Conservation (phyloP, 2,888 invertebrate genomes). For the Chrysolina haemoptera region DNA sequence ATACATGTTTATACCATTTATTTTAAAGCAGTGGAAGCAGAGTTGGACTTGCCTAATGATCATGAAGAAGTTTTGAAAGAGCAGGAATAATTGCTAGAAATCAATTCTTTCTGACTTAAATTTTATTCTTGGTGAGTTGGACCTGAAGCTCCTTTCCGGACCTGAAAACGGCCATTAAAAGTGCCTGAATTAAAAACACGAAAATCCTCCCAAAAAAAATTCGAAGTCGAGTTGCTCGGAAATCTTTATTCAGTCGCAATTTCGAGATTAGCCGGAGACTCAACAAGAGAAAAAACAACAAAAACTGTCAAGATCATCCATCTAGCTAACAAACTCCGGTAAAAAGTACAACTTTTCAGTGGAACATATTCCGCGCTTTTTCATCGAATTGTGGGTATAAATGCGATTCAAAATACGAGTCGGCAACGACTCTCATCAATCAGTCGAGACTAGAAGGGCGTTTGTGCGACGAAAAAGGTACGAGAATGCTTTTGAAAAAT, state of each 20-base stretch:
- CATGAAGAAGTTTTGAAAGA: too few relatives aligned
- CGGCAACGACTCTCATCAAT: slow-evolving; percentile 43
- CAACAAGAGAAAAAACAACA: slow-evolving; percentile 33
- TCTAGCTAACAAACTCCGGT: slow-evolving; percentile 47
- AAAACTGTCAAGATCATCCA: slow-evolving; percentile 45
- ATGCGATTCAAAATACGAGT: slow-evolving; percentile 47
- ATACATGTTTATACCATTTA: too few relatives aligned
- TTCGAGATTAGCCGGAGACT: slow-evolving; percentile 31
- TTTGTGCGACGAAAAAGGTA: slow-evolving; percentile 41
- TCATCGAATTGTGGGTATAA: slow-evolving; percentile 45
- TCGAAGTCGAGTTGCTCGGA: neutral
- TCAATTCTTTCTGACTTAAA: too few relatives aligned
- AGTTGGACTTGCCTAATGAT: too few relatives aligned
- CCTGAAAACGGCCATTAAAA: neutral
- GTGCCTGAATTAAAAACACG: neutral
- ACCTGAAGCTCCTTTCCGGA: neutral
- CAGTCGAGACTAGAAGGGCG: slow-evolving; percentile 34
- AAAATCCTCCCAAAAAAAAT: slow-evolving; percentile 1
- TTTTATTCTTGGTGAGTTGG: neutral
- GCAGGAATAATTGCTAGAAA: too few relatives aligned
- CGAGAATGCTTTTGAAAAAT: slow-evolving; percentile 45
- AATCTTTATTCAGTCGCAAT: slow-evolving; percentile 29
- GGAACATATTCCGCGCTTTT: slow-evolving; percentile 46
- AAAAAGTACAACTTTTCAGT: slow-evolving; percentile 38
- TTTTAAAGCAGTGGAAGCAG: too few relatives aligned